Evolutionary conservation across 64 coral and sea anemone genomes (phyloP).

Genomic region (Orbicella faveolata): DNA sequence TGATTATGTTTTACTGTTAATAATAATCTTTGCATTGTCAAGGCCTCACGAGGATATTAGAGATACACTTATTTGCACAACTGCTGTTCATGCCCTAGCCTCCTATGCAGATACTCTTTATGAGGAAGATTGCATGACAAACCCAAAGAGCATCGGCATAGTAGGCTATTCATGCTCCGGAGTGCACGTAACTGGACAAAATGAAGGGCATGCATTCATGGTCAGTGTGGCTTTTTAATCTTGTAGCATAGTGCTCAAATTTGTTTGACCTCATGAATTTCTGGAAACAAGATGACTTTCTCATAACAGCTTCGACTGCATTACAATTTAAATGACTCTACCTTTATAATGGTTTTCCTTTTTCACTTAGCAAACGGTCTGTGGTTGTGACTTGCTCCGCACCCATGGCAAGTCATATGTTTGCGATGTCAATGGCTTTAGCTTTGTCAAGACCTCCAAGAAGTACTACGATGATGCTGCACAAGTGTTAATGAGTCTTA

Average conservation of each 20-base stretch:
- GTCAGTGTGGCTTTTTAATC: no score
- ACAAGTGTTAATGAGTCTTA: conserved; percentile 70
- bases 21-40: neutral
- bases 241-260: neutral
- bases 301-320: neutral
- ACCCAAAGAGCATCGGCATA: no score
- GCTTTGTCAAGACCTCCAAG: conserved; percentile 97
- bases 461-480: conserved; percentile 99
- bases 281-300: neutral
- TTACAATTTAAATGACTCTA: neutral
- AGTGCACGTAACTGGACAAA: no score
- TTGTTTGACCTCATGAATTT: neutral
- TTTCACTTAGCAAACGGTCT: conserved; percentile 88
- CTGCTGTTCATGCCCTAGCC: no score
- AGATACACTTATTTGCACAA: no score
- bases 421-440: conserved; percentile 99
- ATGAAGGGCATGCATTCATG: no score
- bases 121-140: no score
- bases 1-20: no score
- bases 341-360: neutral
- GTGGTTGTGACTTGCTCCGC: conserved; percentile 92
- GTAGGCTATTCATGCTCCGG: neutral
- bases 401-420: conserved; percentile 94
- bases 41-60: no score
- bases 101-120: no score